Conservation (phyloP, 1,140 invertebrate genomes). For the Drosophila sproati region DNA sequence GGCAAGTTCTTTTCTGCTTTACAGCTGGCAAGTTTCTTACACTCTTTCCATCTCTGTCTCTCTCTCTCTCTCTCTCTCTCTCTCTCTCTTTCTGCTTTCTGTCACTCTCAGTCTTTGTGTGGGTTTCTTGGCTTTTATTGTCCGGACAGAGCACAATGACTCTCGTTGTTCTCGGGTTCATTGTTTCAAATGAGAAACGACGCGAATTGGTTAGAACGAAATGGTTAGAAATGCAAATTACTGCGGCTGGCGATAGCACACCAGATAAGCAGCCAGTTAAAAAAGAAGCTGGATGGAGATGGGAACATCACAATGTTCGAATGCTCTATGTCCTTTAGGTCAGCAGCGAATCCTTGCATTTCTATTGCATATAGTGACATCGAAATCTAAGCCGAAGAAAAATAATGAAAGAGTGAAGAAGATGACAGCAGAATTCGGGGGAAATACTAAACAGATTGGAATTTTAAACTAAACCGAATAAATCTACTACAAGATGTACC, state of each 20-base stretch:
- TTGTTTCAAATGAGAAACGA: constrained; percentile 82
- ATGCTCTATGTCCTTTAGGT: constrained; percentile 50
- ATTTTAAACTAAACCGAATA: no score
- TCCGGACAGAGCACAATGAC: constrained; percentile 71
- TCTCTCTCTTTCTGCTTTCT: constrained; percentile 25
- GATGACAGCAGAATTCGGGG: no score
- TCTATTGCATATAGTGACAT: no score
- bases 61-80: constrained; percentile 28
- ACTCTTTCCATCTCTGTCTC: constrained; percentile 27
- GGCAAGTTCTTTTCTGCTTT: constrained; percentile 76
- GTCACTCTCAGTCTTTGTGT: constrained; percentile 22
- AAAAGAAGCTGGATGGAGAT: constrained; percentile 2
- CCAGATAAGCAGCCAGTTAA: constrained; percentile 43
- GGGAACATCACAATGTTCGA: constrained; percentile 56
- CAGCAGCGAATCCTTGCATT: neutral
- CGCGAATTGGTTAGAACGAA: constrained; percentile 78
- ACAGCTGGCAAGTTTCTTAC: constrained; percentile 49
- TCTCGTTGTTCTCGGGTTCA: constrained; percentile 74
- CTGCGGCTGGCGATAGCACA: constrained; percentile 57
- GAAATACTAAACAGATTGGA: no score
- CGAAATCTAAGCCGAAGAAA: no score
- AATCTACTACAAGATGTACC: no score
- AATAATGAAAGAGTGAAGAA: no score
- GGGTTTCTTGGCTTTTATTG: constrained; percentile 73
- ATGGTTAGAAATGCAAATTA: constrained; percentile 82